Evolutionary conservation across 2,888 invertebrate genomes (phyloP).

Genomic region (Trissolcus brochymenae): DNA sequence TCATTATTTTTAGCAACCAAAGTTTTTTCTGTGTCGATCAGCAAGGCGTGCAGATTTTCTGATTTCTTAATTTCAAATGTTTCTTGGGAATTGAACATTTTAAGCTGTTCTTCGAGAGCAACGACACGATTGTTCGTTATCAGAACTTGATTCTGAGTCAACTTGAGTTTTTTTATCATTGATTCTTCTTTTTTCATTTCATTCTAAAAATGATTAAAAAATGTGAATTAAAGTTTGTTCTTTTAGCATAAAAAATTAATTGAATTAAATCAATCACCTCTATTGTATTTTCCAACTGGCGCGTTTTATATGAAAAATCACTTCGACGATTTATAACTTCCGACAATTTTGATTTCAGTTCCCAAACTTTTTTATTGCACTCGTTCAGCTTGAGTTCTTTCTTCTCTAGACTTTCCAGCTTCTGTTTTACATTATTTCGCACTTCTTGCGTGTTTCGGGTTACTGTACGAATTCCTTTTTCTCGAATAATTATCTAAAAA

Average conservation of each 20-base stretch:
- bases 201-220: constrained; percentile 59
- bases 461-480: constrained; percentile 60
- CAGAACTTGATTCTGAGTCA: constrained; percentile 64
- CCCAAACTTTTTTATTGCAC: constrained; percentile 38
- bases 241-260: neutral
- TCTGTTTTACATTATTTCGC: constrained; percentile 57
- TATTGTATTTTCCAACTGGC: constrained; percentile 80
- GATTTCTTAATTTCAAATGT: constrained; percentile 60
- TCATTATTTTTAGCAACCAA: constrained; percentile 64
- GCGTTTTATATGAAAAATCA: constrained; percentile 75
- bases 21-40: constrained; percentile 62
- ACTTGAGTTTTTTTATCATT: constrained; percentile 64
- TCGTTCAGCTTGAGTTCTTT: constrained; percentile 42
- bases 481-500: constrained; percentile 58
- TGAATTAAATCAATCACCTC: constrained; percentile 66
- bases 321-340: constrained; percentile 20
- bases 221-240: neutral
- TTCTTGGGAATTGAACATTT: constrained; percentile 61
- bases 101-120: constrained; percentile 65
- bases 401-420: constrained; percentile 56
- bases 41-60: constrained; percentile 60
- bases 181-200: constrained; percentile 67
- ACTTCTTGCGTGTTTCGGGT: neutral
- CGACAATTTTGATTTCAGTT: constrained; percentile 24
- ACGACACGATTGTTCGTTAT: constrained; percentile 58